Base-by-base conservation (phyloP, 2,888 invertebrate genomes). In the Furcula furcula region DNA sequence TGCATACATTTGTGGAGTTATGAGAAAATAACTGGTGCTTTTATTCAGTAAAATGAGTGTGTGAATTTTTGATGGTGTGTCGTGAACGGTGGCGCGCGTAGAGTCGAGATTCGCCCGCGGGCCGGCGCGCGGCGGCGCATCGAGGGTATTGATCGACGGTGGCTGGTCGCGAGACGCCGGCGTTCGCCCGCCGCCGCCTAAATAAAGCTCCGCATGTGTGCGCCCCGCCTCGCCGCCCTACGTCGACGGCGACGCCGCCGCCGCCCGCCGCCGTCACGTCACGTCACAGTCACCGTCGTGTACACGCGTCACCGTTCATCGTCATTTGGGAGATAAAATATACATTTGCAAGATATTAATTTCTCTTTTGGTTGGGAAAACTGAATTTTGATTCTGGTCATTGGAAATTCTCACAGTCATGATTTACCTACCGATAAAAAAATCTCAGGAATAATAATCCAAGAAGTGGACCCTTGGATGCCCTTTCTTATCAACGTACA, bases 191-290 rank as follows among this genome's bases (percentile, higher is more conserved):
- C 74, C 61, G 81, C 83, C 83, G 83, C 86, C 85, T 87, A 88
- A 87, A 87, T 86, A 85, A 86, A 86, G 83, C 85, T 83, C 76
- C 65, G 81, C 82, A 82, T 87, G 85, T 85, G 82, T 79, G 78
- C 69, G 69, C 67, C 64, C 59, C 56, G 55, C 58, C 57, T 53
- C 55, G 68, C 76, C 81, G 80, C 82, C 83, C 81, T 78, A 73
- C 78, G 75, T 45, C 57, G 65, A 53, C 41, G 61, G 55, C 62
- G 60, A 55, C 64, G 43, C 56, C 55, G 53, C 53, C 52, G 37
- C 31, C 52, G 44, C 36, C 44, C 56, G 47, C 44, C 42, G 44
- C 49, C 49, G 43, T 54, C 53, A 39, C 43, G 46, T 40, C 62
- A 52, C 43, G 44, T 61, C 55, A 46, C 52, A 59, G 58, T 53